These are phyloP conservation scores for Brotula barbata DNA, from an alignment of 2,797 vertebrate genomes.

Conservation along the genomic window DNA sequence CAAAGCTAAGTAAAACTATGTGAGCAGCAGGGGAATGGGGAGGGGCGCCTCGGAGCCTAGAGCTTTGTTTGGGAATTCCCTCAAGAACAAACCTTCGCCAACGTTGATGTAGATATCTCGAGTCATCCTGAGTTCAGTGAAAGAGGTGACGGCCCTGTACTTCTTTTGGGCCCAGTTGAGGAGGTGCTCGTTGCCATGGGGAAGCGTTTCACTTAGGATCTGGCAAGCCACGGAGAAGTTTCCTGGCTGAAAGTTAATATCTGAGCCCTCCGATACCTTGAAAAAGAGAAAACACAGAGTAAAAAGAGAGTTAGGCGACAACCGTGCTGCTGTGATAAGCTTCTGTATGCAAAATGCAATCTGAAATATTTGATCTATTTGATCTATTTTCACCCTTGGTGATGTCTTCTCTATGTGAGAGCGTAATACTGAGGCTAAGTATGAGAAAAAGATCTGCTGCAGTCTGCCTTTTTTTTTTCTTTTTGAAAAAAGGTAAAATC, in stretches of 20 bases:
- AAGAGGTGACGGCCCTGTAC: constrained; percentile 93
- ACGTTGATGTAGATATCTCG: constrained; percentile 96
- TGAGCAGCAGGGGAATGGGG: constrained; percentile 35
- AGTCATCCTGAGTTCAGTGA: constrained; percentile 92
- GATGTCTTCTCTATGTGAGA: not conserved
- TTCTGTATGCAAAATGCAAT: constrained; percentile 6
- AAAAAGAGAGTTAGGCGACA: constrained; percentile 29
- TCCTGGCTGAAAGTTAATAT: constrained; percentile 82
- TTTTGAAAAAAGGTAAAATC: too few species aligned
- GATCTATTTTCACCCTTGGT: constrained; percentile 10
- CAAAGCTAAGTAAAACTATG: constrained; percentile 46
- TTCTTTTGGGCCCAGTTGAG: constrained; percentile 89
- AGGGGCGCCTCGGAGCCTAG: constrained; percentile 35
- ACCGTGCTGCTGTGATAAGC: constrained; percentile 23
- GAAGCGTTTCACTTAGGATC: constrained; percentile 80
- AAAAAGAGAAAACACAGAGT: constrained; percentile 28
- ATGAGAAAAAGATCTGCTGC: not conserved
- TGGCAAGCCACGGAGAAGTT: constrained; percentile 85
- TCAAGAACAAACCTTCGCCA: constrained; percentile 88
- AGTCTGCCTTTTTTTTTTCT: too few species aligned
- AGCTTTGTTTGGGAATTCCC: constrained; percentile 56
- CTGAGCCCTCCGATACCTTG: constrained; percentile 87
- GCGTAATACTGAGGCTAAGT: not conserved
- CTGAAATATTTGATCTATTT: not conserved
- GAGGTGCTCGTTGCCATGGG: constrained; percentile 88